A percentile compares a stretch with the other conserved stretches of the same genome.
Evolutionary conservation across 2,888 invertebrate genomes (phyloP).

Genomic region (Carabus problematicus): DNA sequence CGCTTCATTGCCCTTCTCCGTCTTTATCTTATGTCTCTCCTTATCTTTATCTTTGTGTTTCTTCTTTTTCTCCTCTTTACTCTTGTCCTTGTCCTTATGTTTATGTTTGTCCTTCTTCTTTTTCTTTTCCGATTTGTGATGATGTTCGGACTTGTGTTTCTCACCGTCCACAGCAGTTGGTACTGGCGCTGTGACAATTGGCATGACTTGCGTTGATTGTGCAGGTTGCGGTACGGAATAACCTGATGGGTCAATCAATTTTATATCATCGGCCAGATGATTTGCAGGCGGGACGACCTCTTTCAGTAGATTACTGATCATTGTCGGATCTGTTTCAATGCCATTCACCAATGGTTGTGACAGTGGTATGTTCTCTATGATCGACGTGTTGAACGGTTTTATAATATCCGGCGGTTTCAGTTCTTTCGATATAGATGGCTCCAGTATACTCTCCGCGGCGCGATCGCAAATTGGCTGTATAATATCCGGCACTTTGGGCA

Average conservation of each 20-base stretch:
- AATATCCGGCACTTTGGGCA: conserved; percentile 53
- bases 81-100: conserved; percentile 77
- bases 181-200: conserved; percentile 17
- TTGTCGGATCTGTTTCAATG: conserved; percentile 74
- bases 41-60: conserved; percentile 80
- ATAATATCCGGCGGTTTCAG: conserved; percentile 59
- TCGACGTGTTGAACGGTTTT: conserved; percentile 54
- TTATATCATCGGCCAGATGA: conserved; percentile 53
- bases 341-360: conserved; percentile 64
- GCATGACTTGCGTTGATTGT: conserved; percentile 44
- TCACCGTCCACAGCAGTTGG: conserved; percentile 54
- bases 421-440: conserved; percentile 55
- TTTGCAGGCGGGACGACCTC: conserved; percentile 58
- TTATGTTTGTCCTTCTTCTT: conserved; percentile 82
- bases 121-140: conserved; percentile 62
- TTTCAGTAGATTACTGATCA: conserved; percentile 74
- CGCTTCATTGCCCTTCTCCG: conserved; percentile 55
- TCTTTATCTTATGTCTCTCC: conserved; percentile 62
- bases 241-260: conserved; percentile 44
- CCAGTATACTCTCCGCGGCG: conserved; percentile 17
- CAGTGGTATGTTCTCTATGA: conserved; percentile 41
- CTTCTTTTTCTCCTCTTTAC: conserved; percentile 69
- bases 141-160: conserved; percentile 52
- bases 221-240: conserved; percentile 35
- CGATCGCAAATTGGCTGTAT: conserved; percentile 52